These are phyloP conservation scores for Zaprionus tsacasi DNA, from an alignment of 1,140 invertebrate genomes.

Conservation along the genomic window DNA sequence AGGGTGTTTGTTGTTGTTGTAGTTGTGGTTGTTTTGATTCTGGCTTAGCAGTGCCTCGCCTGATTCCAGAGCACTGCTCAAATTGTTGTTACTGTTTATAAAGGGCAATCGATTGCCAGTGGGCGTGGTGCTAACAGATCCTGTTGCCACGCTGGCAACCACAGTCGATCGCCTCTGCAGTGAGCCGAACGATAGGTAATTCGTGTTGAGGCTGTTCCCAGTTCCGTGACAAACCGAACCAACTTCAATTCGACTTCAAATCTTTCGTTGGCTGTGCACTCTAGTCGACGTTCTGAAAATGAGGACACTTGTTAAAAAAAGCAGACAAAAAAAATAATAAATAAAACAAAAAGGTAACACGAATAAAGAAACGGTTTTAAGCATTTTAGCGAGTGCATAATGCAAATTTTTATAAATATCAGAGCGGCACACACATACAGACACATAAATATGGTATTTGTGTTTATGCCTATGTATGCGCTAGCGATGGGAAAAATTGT, in stretches of 20 bases:
- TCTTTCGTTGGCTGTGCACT: not conserved
- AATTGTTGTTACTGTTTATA: constrained; percentile 31
- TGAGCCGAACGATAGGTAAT: constrained; percentile 71
- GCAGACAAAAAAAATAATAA: not conserved
- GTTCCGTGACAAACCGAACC: constrained; percentile 30
- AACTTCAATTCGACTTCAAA: not conserved
- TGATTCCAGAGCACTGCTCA: not conserved
- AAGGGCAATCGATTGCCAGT: constrained; percentile 28
- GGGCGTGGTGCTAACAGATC: constrained; percentile 47
- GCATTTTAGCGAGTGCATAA: constrained; percentile 38
- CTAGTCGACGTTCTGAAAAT: constrained; percentile 25
- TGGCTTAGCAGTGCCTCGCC: constrained; percentile 15
- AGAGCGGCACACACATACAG: constrained; percentile 9
- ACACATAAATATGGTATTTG: not conserved
- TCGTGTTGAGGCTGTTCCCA: constrained; percentile 80
- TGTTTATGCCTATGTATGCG: constrained; percentile 3
- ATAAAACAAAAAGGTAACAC: constrained; percentile 4
- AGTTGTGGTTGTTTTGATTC: not conserved
- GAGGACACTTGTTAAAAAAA: constrained; percentile 34
- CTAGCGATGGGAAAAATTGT: not conserved
- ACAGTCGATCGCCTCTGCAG: constrained; percentile 78
- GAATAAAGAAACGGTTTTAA: constrained; percentile 25
- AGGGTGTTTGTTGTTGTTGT: not conserved
- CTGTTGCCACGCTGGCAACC: constrained; percentile 63
- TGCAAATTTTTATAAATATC: constrained; percentile 35